Evolutionary conservation across 2,888 invertebrate species (phyloP), one percentile per base, ranked within the genome.

Genomic region (Octonoba sinensis): DNA sequence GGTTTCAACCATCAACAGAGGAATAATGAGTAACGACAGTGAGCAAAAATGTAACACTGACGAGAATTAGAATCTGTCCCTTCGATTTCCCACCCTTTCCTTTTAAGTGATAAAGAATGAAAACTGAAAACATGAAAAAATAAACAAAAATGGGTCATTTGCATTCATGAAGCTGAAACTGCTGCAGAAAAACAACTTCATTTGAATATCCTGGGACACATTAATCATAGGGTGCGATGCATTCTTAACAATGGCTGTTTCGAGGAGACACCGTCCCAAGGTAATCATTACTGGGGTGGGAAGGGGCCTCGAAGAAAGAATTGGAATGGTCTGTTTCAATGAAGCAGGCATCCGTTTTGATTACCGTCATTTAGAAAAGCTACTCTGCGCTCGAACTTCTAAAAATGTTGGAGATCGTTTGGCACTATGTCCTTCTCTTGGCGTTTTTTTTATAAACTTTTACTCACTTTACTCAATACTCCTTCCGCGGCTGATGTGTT

Each of bases 81-180:
- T 36, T 36, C 36, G 4, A 36, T 2, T 36, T 11, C 1, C 36
- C 36, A 36, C 36, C 36, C 36, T 8, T 4, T 8, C 8, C 36
- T 36, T 11, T 36, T 36, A 36, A 36, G 36, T 36, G 36, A 36
- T 36, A 36, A 36, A 36, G 36, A 36, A 36, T 36, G 36, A 36
- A 36, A 36, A 8, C 54, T 18, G 54, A 54, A 54, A 54, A 54
- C 16, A 18, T 12, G 11, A 18, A 8, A 18, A 54, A 18, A 54
- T 4, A 54, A 54, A 54, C 18, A 18, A 16, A 62, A 47, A 18
- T 54, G 46, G 46, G 36, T 73, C 73, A 71, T 79, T 79, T 73
- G 51, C 67, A 79, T 79, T 79, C 79, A 79, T 72, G 79, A 73
- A 59, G 73, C 60, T 56, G 72, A 81, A 74, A 81, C 56, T 74